Conservation (phyloP, 2,888 invertebrate species). For the Sipha maydis region DNA sequence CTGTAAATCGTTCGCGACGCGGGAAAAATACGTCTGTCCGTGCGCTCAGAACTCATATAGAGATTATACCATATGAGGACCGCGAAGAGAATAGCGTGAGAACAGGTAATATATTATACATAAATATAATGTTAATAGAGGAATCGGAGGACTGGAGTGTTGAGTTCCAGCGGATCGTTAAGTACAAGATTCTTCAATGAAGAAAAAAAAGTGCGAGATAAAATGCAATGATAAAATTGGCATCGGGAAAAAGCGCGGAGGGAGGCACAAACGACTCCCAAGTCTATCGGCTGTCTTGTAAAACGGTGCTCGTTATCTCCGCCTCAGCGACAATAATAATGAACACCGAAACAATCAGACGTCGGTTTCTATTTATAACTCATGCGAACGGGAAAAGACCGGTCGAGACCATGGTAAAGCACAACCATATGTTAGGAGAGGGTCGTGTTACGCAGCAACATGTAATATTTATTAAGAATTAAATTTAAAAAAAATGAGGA, state of each 20-base stretch:
- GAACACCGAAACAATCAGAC: neutral
- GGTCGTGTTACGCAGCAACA: conserved; percentile 65
- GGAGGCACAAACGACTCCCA: neutral
- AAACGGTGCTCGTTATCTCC: neutral
- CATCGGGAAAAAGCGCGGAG: neutral
- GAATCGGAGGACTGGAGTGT: no score
- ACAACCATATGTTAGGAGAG: conserved; percentile 66
- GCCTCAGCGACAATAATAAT: neutral
- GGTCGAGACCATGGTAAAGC: neutral
- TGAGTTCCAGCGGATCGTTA: neutral
- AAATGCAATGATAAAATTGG: neutral
- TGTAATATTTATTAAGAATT: no score
- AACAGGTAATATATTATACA: neutral
- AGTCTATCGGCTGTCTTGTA: no score
- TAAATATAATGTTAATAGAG: neutral
- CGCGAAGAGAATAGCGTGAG: neutral
- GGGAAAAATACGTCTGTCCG: conserved; percentile 7
- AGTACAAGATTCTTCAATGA: no score
- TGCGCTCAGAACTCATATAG: neutral
- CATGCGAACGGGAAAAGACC: neutral
- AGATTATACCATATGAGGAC: conserved; percentile 17
- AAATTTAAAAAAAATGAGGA: conserved; percentile 63
- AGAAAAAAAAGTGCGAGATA: neutral
- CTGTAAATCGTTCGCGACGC: neutral
- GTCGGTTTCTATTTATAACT: neutral